Conservation (phyloP, 1,140 invertebrate genomes). For the Teleogryllus occipitalis region DNA sequence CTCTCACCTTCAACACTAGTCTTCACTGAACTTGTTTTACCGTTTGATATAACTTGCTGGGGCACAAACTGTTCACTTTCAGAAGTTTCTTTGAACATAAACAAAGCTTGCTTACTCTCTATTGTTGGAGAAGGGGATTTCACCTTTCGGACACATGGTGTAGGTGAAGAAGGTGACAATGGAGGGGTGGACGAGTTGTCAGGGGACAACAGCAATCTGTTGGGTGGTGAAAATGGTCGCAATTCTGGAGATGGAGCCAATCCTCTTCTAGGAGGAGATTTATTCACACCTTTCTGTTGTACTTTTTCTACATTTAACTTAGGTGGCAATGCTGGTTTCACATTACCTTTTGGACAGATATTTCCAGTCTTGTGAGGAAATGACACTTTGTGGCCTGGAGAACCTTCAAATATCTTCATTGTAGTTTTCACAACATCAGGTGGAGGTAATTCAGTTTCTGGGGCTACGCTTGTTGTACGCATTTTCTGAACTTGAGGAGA, state of each 20-base stretch:
- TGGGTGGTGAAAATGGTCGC: conserved; percentile 2
- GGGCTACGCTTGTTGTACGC: conserved; percentile 39
- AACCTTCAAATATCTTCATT: conserved; percentile 68
- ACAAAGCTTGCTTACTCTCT: conserved; percentile 7
- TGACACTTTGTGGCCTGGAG: conserved; percentile 6
- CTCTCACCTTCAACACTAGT: conserved; percentile 29
- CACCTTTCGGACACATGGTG: neutral
- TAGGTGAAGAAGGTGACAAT: neutral
- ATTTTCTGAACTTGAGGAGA: conserved; percentile 7
- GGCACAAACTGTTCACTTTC: neutral
- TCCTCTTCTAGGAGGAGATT: neutral
- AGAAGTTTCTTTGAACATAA: neutral
- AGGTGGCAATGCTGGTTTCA: conserved; percentile 10
- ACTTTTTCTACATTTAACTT: conserved; percentile 8
- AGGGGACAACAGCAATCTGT: neutral
- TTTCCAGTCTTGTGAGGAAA: neutral
- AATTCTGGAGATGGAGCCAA: conserved; percentile 4
- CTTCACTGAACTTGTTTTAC: conserved; percentile 26
- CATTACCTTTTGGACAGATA: neutral
- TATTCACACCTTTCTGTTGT: neutral
- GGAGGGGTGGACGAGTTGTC: conserved; percentile 7
- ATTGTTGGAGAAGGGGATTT: conserved; percentile 15
- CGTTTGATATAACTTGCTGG: conserved; percentile 1
- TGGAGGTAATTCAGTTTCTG: conserved; percentile 71
- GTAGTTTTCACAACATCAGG: conserved; percentile 78